These are phyloP conservation scores for Thalassarche chlororhynchos DNA, from an alignment of 2,113 vertebrate species.

Conservation along the genomic window DNA sequence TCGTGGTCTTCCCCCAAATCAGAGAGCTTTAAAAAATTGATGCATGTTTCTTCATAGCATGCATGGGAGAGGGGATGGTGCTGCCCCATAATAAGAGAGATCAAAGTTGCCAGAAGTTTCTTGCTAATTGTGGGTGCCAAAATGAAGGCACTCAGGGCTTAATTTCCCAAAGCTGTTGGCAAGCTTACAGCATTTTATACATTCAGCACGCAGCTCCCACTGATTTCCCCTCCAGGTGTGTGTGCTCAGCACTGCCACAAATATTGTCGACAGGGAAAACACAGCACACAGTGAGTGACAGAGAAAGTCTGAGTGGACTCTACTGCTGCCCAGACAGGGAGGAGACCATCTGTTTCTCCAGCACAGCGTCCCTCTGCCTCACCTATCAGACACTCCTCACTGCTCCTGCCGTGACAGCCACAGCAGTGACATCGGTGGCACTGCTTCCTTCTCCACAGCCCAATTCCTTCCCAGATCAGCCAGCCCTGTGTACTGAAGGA, in stretches of 20 bases:
- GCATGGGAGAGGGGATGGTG: background rate
- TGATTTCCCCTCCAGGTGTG: conserved; percentile 21
- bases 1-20: background rate
- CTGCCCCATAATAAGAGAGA: background rate
- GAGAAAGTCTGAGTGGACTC: background rate
- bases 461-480: background rate
- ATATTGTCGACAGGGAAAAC: background rate
- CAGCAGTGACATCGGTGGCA: background rate
- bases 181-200: background rate
- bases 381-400: background rate
- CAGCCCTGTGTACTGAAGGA: background rate
- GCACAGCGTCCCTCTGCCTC: background rate
- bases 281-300: background rate
- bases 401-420: background rate
- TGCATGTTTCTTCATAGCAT: background rate
- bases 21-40: background rate
- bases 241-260: background rate
- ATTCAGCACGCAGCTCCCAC: background rate
- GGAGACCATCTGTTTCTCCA: background rate
- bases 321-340: background rate
- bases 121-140: background rate
- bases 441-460: background rate
- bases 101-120: background rate
- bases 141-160: background rate
- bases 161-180: background rate